phyloP scores from a whole-genome alignment of 2,797 vertebrate genomes.

The Mastacembelus armatus region DNA sequence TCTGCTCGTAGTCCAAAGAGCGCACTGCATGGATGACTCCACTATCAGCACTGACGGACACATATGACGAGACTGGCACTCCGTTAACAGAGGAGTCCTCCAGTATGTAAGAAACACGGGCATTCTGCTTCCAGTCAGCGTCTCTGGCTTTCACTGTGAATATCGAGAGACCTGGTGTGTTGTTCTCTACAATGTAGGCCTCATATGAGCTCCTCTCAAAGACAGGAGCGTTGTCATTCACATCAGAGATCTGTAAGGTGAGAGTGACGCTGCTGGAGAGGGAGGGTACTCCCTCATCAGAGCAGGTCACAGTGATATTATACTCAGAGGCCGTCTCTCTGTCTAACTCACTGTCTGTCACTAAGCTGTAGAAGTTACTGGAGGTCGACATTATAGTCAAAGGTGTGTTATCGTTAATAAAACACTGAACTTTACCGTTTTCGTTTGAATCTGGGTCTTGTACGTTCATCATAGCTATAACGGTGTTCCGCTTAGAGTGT shows the following conservation, averaged over 20 bases:
- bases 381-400: constrained; percentile 71
- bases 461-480: constrained; percentile 80
- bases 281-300: constrained; percentile 54
- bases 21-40: constrained; percentile 75
- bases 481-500: constrained; percentile 66
- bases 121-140: constrained; percentile 76
- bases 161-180: constrained; percentile 78
- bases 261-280: constrained; percentile 71
- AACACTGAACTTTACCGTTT: constrained; percentile 79
- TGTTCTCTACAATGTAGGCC: constrained; percentile 78
- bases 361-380: constrained; percentile 70
- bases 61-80: constrained; percentile 68
- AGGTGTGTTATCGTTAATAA: constrained; percentile 57
- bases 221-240: constrained; percentile 82
- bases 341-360: constrained; percentile 68
- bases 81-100: constrained; percentile 60
- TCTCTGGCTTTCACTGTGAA: constrained; percentile 76
- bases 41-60: constrained; percentile 79
- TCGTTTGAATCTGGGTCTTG: constrained; percentile 79
- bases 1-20: constrained; percentile 83
- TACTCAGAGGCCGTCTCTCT: constrained; percentile 29
- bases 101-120: constrained; percentile 76
- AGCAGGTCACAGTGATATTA: constrained; percentile 39
- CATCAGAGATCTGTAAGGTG: constrained; percentile 71
- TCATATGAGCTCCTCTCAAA: constrained; percentile 74